These are phyloP conservation scores for Podarcis cretensis DNA, from an alignment of 2,113 vertebrate species.

Conservation along the genomic window DNA sequence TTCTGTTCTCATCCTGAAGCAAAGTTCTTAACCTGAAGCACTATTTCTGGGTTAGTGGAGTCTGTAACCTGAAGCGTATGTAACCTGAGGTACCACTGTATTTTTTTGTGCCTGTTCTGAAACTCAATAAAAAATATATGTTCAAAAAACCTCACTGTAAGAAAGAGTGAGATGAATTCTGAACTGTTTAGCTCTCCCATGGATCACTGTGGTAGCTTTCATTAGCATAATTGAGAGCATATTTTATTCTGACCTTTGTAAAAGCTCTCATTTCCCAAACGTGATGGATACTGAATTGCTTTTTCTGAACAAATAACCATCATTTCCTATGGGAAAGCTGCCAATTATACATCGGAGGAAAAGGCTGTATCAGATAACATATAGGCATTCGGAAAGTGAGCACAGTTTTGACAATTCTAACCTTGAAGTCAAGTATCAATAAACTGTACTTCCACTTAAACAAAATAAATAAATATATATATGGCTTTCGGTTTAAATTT, in stretches of 20 bases:
- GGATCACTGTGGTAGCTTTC: conserved; percentile 87
- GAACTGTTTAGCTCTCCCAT: conserved; percentile 80
- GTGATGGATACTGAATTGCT: conserved; percentile 80
- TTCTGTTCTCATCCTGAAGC: no score
- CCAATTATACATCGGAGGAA: conserved; percentile 78
- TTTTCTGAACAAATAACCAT: conserved; percentile 78
- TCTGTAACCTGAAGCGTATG: no score
- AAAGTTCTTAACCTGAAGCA: no score
- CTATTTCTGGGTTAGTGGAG: no score
- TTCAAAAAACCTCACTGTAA: background rate
- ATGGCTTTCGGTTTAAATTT: background rate
- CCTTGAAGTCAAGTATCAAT: conserved; percentile 51
- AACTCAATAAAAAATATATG: no score
- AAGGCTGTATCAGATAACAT: conserved; percentile 58
- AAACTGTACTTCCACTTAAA: conserved; percentile 22
- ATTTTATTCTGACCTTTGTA: conserved; percentile 86
- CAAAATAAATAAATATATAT: conserved; percentile 7
- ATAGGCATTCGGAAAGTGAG: conserved; percentile 54
- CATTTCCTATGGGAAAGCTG: conserved; percentile 79
- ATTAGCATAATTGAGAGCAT: conserved; percentile 94
- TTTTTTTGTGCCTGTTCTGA: no score
- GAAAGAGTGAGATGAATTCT: conserved; percentile 64
- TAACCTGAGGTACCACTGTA: no score
- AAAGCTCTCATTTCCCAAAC: conserved; percentile 85
- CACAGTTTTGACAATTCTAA: conserved; percentile 56